Conservation (phyloP, 2,113 vertebrate genomes). For the Dissostichus mawsoni region DNA sequence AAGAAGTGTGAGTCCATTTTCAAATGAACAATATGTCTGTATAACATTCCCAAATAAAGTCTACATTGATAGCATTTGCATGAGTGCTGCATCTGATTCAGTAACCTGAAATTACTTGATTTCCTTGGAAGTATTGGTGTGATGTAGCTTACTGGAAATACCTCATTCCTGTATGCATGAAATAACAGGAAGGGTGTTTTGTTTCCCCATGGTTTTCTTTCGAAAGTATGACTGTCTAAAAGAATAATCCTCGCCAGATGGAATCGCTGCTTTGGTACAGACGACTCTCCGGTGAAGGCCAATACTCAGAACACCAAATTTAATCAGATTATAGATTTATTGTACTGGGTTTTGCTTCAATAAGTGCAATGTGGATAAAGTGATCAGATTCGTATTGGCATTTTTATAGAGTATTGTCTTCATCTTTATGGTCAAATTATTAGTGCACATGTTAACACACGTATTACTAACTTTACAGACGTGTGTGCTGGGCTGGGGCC, state of each 20-base stretch:
- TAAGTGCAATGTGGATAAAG: neutral
- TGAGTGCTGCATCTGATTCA: slow-evolving; percentile 11
- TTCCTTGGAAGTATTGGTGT: neutral
- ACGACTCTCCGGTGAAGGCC: neutral
- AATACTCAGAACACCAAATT: neutral
- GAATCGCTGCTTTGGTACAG: neutral
- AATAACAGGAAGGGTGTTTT: neutral
- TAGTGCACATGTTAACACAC: neutral
- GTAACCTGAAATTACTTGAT: neutral
- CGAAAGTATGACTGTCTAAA: neutral
- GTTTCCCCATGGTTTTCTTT: neutral
- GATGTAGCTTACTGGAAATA: neutral
- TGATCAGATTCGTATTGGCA: neutral
- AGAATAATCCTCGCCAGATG: neutral
- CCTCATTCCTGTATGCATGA: neutral
- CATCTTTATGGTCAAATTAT: neutral
- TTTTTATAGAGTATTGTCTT: neutral
- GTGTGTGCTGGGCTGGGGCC: neutral
- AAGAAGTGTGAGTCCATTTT: slow-evolving; percentile 1
- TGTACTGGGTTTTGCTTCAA: neutral
- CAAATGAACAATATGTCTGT: neutral
- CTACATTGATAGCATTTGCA: neutral
- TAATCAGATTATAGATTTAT: neutral
- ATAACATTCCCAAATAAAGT: neutral
- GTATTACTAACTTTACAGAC: neutral